Conservation (phyloP, 2,113 vertebrate species). For the Lepisosteus oculatus region DNA sequence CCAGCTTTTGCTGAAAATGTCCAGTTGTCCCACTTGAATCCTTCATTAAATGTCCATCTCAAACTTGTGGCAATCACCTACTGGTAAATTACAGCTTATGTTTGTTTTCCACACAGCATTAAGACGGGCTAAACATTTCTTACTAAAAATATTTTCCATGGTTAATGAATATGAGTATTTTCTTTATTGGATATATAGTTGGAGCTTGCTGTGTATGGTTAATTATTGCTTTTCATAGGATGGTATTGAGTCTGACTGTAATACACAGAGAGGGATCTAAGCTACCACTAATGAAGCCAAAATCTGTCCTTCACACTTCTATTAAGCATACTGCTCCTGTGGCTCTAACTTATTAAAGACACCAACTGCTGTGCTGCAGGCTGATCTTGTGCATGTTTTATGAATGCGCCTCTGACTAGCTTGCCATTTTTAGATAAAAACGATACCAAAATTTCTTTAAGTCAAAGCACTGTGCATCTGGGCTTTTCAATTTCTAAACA, state of each 20-base stretch:
- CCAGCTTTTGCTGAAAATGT: too few relatives aligned
- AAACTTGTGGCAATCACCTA: too few relatives aligned
- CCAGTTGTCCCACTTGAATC: too few relatives aligned
- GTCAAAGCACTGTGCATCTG: background rate
- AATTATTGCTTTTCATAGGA: background rate
- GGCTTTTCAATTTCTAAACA: background rate
- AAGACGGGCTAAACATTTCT: too few relatives aligned
- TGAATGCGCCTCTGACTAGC: slow-evolving; percentile 32
- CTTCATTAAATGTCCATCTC: too few relatives aligned
- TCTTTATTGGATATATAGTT: too few relatives aligned
- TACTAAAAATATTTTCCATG: too few relatives aligned
- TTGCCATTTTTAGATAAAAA: background rate
- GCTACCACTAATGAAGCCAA: background rate
- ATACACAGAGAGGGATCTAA: background rate
- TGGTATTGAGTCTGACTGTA: too few relatives aligned
- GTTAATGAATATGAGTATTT: too few relatives aligned
- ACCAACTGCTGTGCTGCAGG: slow-evolving; percentile 11
- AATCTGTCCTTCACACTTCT: background rate
- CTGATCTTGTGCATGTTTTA: slow-evolving; percentile 45
- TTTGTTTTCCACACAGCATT: too few relatives aligned
- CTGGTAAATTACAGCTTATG: too few relatives aligned
- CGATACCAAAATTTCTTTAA: background rate
- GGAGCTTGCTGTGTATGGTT: too few relatives aligned
- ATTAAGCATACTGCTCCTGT: slow-evolving; percentile 4
- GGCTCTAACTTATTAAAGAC: slow-evolving; percentile 10